Evolutionary conservation across 2,888 invertebrate genomes (phyloP).

Genomic region (Macrosoma leucophasiata): DNA sequence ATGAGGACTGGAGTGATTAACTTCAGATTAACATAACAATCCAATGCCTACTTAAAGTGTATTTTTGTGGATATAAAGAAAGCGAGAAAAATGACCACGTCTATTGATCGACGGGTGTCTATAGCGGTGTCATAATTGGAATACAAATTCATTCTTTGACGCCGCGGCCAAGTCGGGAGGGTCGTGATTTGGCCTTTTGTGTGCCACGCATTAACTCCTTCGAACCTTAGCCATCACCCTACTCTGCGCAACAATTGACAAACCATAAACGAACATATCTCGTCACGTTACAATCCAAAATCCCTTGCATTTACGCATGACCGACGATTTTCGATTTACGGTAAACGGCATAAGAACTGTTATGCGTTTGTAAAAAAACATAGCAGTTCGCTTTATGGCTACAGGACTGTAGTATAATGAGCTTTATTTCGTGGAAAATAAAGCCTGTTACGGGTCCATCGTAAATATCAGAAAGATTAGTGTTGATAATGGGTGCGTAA

Average conservation of each 20-base stretch:
- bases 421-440: conserved; percentile 35
- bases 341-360: conserved; percentile 55
- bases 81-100: conserved; percentile 28
- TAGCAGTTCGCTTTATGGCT: too few species aligned
- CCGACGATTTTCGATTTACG: conserved; percentile 53
- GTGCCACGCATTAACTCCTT: conserved; percentile 74
- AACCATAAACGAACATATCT: conserved; percentile 39
- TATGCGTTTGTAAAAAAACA: conserved; percentile 41
- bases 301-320: conserved; percentile 25
- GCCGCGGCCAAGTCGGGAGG: conserved; percentile 50
- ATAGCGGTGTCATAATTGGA: conserved; percentile 65
- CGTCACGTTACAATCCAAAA: conserved; percentile 22
- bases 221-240: conserved; percentile 56
- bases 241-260: conserved; percentile 26
- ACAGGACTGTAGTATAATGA: conserved; percentile 29
- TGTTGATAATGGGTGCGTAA: conserved; percentile 68
- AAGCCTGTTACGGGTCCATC: conserved; percentile 31
- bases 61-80: too few species aligned
- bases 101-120: conserved; percentile 39
- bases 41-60: too few species aligned
- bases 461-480: conserved; percentile 51
- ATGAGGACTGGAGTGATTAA: too few species aligned
- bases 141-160: conserved; percentile 73
- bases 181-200: conserved; percentile 75
- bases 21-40: too few species aligned